These are phyloP conservation scores for Ectemnius cavifrons DNA, from an alignment of 2,888 invertebrate species.

Conservation along the genomic window DNA sequence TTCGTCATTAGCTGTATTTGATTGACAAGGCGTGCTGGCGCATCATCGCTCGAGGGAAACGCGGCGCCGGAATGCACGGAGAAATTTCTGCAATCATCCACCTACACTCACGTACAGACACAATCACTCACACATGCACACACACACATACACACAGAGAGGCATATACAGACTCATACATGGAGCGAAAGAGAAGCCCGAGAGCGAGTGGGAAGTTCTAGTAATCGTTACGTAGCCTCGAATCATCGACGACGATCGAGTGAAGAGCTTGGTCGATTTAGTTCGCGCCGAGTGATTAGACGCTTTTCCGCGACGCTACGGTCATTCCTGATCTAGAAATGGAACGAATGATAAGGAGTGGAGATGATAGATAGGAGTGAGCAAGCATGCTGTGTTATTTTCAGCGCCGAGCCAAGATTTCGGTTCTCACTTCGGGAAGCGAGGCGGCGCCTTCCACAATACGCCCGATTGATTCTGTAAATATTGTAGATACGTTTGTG, in stretches of 20 bases:
- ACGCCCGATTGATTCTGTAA: slow-evolving; percentile 60
- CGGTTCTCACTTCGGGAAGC: neutral
- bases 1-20: slow-evolving; percentile 55
- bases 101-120: slow-evolving; percentile 15
- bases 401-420: slow-evolving; percentile 1
- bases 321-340: neutral
- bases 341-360: no score
- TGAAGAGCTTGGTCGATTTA: slow-evolving; percentile 60
- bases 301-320: neutral
- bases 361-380: no score
- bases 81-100: neutral
- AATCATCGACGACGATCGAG: slow-evolving; percentile 60
- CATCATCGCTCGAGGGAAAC: slow-evolving; percentile 26
- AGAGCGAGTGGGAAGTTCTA: slow-evolving; percentile 21
- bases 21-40: slow-evolving; percentile 42
- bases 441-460: no score
- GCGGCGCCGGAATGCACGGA: no score
- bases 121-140: slow-evolving; percentile 19
- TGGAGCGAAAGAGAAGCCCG: slow-evolving; percentile 4
- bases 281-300: slow-evolving; percentile 37
- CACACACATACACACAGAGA: neutral
- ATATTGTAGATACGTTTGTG: slow-evolving; percentile 65
- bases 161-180: slow-evolving; percentile 12
- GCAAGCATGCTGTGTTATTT: no score
- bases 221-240: slow-evolving; percentile 57